Percentiles rank a stretch among this genome's conserved stretches.
These are phyloP conservation scores for Willisornis vidua DNA, from an alignment of 2,113 vertebrate species.

Conservation along the genomic window DNA sequence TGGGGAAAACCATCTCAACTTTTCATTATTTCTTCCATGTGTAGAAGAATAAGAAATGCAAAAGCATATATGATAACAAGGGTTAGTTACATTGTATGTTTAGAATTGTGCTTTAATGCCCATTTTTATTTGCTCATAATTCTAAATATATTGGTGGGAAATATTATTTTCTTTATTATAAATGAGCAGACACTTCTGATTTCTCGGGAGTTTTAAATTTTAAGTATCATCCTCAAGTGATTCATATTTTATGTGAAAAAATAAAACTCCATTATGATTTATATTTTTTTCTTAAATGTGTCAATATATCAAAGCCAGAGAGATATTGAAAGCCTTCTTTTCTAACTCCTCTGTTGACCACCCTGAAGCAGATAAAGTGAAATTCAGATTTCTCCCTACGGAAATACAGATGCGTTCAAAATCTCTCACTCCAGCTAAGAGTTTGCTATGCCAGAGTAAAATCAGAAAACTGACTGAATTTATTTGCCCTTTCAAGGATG, in stretches of 20 bases:
- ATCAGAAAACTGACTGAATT: conserved; percentile 25
- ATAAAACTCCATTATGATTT: neutral
- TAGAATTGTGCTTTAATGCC: neutral
- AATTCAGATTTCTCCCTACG: neutral
- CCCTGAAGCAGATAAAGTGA: neutral
- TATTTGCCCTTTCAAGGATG: conserved; percentile 8
- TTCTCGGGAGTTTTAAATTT: neutral
- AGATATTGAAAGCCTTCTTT: neutral
- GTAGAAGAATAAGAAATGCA: neutral
- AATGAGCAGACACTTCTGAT: neutral
- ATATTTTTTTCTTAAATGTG: neutral
- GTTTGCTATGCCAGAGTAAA: neutral
- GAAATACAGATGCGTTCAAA: neutral
- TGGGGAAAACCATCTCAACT: neutral
- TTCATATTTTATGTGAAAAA: neutral
- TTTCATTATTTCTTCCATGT: neutral
- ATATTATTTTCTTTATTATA: neutral
- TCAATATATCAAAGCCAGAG: neutral
- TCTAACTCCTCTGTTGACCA: neutral
- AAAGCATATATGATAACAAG: neutral
- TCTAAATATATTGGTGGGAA: neutral
- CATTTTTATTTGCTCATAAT: neutral
- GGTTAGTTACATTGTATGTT: neutral
- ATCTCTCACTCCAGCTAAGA: neutral
- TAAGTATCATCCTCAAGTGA: neutral